Percentiles rank a stretch among this genome's conserved stretches.
Evolutionary conservation across 1,140 invertebrate species (phyloP).

Genomic region (Papilio dardanus): DNA sequence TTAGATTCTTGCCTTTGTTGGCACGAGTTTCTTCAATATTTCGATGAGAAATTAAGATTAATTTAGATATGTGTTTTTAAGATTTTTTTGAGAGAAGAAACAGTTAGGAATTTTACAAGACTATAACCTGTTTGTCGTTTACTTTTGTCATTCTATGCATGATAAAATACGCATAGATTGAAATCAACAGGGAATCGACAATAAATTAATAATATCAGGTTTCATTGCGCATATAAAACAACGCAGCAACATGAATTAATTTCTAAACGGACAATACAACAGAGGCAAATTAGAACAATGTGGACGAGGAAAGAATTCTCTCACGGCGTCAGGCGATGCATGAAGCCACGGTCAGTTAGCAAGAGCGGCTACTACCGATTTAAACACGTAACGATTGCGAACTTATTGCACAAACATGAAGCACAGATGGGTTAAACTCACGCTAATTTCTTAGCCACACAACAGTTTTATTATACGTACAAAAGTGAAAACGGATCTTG

Average conservation of each 20-base stretch:
- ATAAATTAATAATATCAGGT: constrained; percentile 11
- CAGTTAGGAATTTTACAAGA: not conserved
- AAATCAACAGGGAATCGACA: constrained; percentile 15
- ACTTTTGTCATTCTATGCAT: constrained; percentile 2
- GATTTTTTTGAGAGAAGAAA: too few species aligned
- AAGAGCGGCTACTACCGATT: constrained; percentile 49
- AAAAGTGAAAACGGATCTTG: not conserved
- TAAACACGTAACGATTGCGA: constrained; percentile 2
- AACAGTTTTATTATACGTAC: not conserved
- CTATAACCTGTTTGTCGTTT: not conserved
- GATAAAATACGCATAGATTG: constrained; percentile 9
- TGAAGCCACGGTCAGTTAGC: constrained; percentile 71
- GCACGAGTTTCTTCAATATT: too few species aligned
- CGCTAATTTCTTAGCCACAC: not conserved
- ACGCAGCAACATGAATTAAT: constrained; percentile 40
- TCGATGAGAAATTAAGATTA: not conserved
- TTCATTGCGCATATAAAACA: constrained; percentile 22
- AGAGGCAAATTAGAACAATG: constrained; percentile 71
- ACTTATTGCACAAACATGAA: not conserved
- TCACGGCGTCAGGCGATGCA: constrained; percentile 70
- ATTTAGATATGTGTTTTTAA: not conserved
- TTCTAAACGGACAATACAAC: constrained; percentile 53
- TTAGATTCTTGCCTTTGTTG: too few species aligned
- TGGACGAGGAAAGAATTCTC: constrained; percentile 63
- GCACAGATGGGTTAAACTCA: not conserved